Evolutionary conservation across 1,140 invertebrate genomes (phyloP), one percentile per base, ranked within the genome.

Genomic region (Nasonia longicornis): DNA sequence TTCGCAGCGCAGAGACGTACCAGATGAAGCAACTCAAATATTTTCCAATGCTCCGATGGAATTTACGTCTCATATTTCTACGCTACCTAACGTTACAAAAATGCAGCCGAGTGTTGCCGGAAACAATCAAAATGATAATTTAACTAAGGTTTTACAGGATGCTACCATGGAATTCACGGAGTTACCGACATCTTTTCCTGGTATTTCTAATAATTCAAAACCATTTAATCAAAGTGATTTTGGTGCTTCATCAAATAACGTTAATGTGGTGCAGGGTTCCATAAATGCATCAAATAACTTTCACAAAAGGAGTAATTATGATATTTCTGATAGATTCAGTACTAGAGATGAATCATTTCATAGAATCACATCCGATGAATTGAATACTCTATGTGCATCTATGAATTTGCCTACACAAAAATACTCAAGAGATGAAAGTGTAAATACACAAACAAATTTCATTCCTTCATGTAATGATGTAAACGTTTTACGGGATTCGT

Each of bases 321-420:
- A 75, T n/a, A n/a, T 58, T 58, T 29, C 16, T 38, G 22, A 76
- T 81, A 58, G n/a, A 71, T 76, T 42, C 70, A 81, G n/a, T 74
- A 66, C 11, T 29, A 58, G 20, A 45, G 77, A 79, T 20, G 63
- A 82, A 58, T 42, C 10, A 4, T 79, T 82, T 52, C 77, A 76
- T 14, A 67, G 81, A 64, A 75, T 82, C 31, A 82, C 81, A 42
- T 75, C 81, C 16, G 81, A 82, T 76, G 81, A 82, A 79, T 75
- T 82, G 12, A 72, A 82, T 70, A 82, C n/a, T 66, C 70, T 82
- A 64, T 82, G 81, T 79, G 81, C 81, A 26, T 79, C 81, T 42
- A 75, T 82, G 77, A 82, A 82, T 79, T 76, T 82, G 64, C 81
- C 81, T 29, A 67, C 77, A 69, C 64, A 74, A 31, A 82, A 78